Evolutionary conservation across 2,797 vertebrate species (phyloP).

Genomic region (Amazona ochrocephala): DNA sequence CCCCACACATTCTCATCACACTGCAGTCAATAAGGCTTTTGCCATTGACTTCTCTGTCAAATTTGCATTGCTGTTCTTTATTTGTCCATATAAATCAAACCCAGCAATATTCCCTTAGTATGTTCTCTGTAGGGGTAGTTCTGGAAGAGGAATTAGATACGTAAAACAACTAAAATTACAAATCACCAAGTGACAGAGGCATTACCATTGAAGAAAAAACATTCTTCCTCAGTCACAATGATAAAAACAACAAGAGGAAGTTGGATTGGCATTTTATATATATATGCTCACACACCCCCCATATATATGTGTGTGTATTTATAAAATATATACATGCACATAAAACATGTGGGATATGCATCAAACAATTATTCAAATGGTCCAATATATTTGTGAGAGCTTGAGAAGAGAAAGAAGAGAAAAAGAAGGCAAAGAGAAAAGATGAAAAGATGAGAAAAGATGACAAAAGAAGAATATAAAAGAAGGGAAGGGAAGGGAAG

Average conservation of each 20-base stretch:
- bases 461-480: too few species aligned
- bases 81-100: not conserved
- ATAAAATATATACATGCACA: not conserved
- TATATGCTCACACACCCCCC: rapidly evolving
- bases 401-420: not conserved
- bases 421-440: not conserved
- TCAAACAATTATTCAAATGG: not conserved
- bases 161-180: not conserved
- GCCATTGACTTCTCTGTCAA: not conserved
- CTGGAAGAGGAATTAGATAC: not conserved
- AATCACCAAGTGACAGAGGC: not conserved
- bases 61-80: not conserved
- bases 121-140: not conserved
- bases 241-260: not conserved
- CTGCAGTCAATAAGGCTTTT: not conserved
- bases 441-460: too few species aligned
- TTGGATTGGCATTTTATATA: not conserved
- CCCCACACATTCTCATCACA: not conserved
- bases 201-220: not conserved
- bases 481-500: too few species aligned
- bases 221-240: not conserved
- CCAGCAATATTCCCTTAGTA: not conserved
- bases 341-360: not conserved
- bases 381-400: not conserved
- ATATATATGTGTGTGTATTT: not conserved